Conservation (phyloP, 2,113 vertebrate species). For the Plecturocebus donacophilus region DNA sequence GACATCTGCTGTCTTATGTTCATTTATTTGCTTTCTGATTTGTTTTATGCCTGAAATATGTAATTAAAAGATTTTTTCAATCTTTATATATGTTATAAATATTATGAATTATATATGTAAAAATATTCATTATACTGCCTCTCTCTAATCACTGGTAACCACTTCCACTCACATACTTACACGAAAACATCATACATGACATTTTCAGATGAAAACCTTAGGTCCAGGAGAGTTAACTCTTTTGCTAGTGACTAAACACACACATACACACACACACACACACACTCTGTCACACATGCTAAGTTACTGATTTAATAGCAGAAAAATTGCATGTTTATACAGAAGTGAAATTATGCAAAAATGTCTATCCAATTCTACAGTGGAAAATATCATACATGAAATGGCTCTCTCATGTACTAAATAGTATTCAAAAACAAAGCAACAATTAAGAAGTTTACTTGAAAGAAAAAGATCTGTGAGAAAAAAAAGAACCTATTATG, state of each 20-base stretch:
- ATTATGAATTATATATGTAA: not conserved
- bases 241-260: not conserved
- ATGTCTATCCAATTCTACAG: not conserved
- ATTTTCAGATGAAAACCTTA: not conserved
- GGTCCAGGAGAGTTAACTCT: not conserved
- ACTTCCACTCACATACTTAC: not conserved
- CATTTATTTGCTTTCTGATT: not conserved
- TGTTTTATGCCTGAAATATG: not conserved
- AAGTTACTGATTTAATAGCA: not conserved
- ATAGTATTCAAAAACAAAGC: conserved; percentile 35
- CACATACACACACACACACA: too few species aligned
- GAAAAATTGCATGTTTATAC: not conserved
- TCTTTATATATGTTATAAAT: not conserved
- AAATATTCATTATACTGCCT: not conserved
- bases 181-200: not conserved
- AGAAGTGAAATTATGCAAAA: conserved; percentile 3
- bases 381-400: not conserved
- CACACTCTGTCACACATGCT: not conserved
- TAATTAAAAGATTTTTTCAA: not conserved
- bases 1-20: not conserved
- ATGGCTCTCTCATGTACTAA: not conserved
- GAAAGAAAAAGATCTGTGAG: not conserved
- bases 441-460: not conserved
- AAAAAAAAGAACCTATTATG: conserved; percentile 46
- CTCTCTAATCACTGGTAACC: not conserved